Percentiles rank a stretch among this genome's conserved stretches.
These are phyloP conservation scores for Basileuterus tristriatus DNA, from an alignment of 2,797 vertebrate species.

Conservation along the genomic window DNA sequence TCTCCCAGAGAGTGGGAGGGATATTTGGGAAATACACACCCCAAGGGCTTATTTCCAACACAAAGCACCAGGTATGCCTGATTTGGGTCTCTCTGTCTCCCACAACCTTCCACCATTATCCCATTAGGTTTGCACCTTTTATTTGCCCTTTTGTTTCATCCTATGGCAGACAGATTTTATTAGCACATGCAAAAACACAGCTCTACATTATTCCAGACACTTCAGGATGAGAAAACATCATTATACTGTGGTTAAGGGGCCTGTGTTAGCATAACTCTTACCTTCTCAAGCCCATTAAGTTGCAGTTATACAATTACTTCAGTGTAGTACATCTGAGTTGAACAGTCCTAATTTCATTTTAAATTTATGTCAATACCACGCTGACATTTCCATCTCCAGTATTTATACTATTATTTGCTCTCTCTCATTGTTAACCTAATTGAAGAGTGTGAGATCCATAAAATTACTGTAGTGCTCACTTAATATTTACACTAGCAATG, in stretches of 20 bases:
- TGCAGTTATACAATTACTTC: neutral
- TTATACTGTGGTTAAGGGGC: neutral
- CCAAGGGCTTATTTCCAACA: neutral
- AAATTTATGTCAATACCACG: neutral
- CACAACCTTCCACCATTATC: neutral
- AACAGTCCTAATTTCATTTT: neutral
- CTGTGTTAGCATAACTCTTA: neutral
- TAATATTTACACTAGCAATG: neutral
- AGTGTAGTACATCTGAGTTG: neutral
- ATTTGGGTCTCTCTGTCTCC: neutral
- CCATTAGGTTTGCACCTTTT: neutral
- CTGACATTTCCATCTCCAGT: neutral
- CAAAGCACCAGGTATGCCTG: neutral
- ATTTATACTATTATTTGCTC: neutral
- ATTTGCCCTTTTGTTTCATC: neutral
- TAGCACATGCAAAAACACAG: accelerated
- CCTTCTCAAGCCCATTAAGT: neutral
- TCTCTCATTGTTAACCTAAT: neutral
- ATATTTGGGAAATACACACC: neutral
- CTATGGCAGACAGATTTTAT: neutral
- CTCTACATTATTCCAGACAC: neutral
- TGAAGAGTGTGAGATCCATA: neutral
- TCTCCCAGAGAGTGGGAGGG: accelerated
- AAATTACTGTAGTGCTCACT: neutral
- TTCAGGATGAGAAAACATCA: neutral